Evolutionary conservation across 2,797 vertebrate genomes (phyloP), one percentile per base, ranked within the genome.

Genomic region (Artibeus lituratus): DNA sequence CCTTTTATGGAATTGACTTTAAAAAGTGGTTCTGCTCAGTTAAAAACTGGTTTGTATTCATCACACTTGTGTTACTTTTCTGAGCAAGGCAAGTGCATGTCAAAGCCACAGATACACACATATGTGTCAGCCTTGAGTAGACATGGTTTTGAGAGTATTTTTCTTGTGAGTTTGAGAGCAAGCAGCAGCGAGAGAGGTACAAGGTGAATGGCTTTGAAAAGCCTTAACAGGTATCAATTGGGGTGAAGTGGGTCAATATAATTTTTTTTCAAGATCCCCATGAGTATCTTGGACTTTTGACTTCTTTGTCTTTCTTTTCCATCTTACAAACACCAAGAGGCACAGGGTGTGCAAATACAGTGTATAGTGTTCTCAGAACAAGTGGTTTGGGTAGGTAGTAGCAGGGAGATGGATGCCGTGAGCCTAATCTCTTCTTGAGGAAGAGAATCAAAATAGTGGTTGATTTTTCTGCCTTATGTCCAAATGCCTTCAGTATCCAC

Each of bases 1-100:
- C 47, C 89, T 73, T 85, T 77, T 84, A 29, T 92, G 53, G 37
- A 86, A 73, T 93, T 57, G 62, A 53, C 88, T 94, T 93, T 47
- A 44, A 53, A 88, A 76, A 49, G 22, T 51, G 32, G 26, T 81
- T 94, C 57, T 92, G 11, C 19, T n/a, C 67, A 65, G 3, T 65
- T 78, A 83, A 72, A 67, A 72, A 87, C 26, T 29, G 57, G 26
- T 42, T 87, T 44, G 1, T 24, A 32, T 89, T 80, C 80, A 6
- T 80, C 35, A 29, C 26, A 24, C 44, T 69, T 77, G 67, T 32
- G 12, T 85, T 80, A 15, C 29, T 77, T 94, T 95, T 81, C 39
- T 81, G 91, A 92, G 44, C 59, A 51, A 86, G 74, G 47, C 37
- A 16, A 87, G 12, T 62, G 37, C 4, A 0, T 74, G 16, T 80